These are phyloP conservation scores for Garrulus glandarius DNA, from an alignment of 2,797 vertebrate genomes.

Conservation along the genomic window DNA sequence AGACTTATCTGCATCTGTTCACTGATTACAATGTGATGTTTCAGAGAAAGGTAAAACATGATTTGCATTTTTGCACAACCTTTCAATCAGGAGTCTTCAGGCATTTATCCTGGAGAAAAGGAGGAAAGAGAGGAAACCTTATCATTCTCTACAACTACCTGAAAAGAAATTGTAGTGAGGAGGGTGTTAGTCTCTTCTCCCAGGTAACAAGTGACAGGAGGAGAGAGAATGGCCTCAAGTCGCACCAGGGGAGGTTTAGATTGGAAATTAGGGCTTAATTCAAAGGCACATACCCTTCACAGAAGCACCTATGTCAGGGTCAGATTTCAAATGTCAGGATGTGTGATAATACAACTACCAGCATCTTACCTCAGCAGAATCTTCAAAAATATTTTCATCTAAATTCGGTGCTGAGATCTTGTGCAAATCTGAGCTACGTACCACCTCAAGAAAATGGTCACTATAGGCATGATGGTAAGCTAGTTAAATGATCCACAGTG, in stretches of 20 bases:
- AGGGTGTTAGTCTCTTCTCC: neutral
- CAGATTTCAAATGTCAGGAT: neutral
- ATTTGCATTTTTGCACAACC: neutral
- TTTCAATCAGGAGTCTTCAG: neutral
- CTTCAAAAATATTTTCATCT: neutral
- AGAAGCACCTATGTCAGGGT: neutral
- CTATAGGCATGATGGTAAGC: neutral
- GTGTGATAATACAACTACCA: neutral
- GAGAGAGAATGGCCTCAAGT: neutral
- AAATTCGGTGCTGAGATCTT: neutral
- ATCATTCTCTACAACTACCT: fast-evolving
- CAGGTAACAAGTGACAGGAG: neutral
- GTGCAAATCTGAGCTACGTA: neutral
- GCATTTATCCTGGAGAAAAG: neutral
- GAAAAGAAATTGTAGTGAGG: neutral
- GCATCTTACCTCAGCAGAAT: neutral
- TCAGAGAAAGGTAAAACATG: neutral
- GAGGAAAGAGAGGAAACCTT: neutral
- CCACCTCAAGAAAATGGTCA: neutral
- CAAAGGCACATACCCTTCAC: neutral
- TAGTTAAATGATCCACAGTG: neutral
- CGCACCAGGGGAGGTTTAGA: fast-evolving
- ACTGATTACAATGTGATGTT: neutral
- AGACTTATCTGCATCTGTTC: neutral
- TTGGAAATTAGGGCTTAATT: neutral